Evolutionary conservation across 2,797 vertebrate genomes (phyloP), one percentile per base, ranked within the genome.

Genomic region (Pipistrellus pipistrellus): DNA sequence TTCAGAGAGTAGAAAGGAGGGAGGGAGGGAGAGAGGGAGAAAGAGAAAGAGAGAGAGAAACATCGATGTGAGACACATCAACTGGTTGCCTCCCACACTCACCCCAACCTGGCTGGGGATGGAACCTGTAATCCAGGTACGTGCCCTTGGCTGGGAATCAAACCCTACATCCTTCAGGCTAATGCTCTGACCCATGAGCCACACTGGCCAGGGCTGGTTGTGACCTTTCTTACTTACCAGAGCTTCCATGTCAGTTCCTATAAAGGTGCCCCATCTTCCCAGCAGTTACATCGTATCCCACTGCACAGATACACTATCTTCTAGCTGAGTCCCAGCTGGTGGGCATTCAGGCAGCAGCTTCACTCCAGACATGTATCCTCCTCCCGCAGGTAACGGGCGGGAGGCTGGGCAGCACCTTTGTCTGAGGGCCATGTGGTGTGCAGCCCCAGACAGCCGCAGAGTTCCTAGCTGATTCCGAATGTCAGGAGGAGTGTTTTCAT

Each of bases 221-320:
- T 17, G 21, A 10, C 32, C 9, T 64, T 62, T 25, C 6, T 10
- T 7, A 9, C n/a, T 30, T 6, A 10, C 21, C 7, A 23, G 38
- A 23, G 76, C 75, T 27, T n/a, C 55, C 46, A 10, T 3, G 46
- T n/a, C 88, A 3, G 32, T 15, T 21, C 38, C 27, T 38, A 0
- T 21, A 1, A 17, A 10, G 38, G 53, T 13, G 57, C 25, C 25
- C 32, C n/a, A 1, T 14, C n/a, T 10, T 6, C 23, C 14, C 41
- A 20, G 64, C 35, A 41, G 53, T 32, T 12, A 44, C 0, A 0
- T n/a, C 11, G 2, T 1, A 17, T 69, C 48, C 69, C 21, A 0
- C 25, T 6, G 71, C 44, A 6, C 9, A 0, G 18, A 32, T 32
- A 25, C 9, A 12, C 48, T 51, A 0, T 12, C 76, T 38, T 35